Base-by-base conservation (phyloP, 2,888 invertebrate genomes). In the Coelinius sp. region DNA sequence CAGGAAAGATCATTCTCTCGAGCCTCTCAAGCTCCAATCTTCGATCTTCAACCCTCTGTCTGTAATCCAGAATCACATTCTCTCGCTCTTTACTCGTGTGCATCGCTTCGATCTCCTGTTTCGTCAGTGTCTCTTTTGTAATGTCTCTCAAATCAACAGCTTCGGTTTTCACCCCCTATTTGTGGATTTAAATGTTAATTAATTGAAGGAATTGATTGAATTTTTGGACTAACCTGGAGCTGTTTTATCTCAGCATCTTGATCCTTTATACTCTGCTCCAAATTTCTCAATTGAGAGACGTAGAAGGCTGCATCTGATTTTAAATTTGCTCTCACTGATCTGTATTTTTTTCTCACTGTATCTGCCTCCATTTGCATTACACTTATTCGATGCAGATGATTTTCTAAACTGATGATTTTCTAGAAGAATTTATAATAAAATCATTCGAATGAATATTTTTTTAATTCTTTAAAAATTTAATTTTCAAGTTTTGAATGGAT, bases 361-460 rank as follows among this genome's bases (percentile, higher is more conserved):
- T 93, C 92, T 0, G 95, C 94, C 86, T 95, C 95, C 82, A 94
- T 92, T 90, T 94, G 93, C 88, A 95, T 94, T 35, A 95, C 93
- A 68, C 94, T 91, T 0, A 94, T 92, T 73, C 93, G 92, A 83
- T 95, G 94, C 73, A 95, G 93, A 84, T 93, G 93, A 83, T 95
- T 95, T 86, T 95, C 95, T 77, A 95, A 86, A 78, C 92, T 92
- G 4, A 93, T 82, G 52, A 89, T 87, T 82, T 86, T 84, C 89
- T 89, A 76, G n/a, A 7, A 68, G 71, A 56, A 56, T 62, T 53
- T 75, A 76, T 66, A 20, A 17, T 49, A 8, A 49, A 31, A 5
- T 31, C 31, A 31, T 31, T n/a, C n/a, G 31, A 31, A 31, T 31
- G 31, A 31, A 31, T n/a, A n/a, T n/a, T 31, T 31, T 31, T 31